A percentile compares a stretch with the other conserved stretches of the same genome.
Evolutionary conservation across 2,113 vertebrate species (phyloP).

Genomic region (Todiramphus chloris): DNA sequence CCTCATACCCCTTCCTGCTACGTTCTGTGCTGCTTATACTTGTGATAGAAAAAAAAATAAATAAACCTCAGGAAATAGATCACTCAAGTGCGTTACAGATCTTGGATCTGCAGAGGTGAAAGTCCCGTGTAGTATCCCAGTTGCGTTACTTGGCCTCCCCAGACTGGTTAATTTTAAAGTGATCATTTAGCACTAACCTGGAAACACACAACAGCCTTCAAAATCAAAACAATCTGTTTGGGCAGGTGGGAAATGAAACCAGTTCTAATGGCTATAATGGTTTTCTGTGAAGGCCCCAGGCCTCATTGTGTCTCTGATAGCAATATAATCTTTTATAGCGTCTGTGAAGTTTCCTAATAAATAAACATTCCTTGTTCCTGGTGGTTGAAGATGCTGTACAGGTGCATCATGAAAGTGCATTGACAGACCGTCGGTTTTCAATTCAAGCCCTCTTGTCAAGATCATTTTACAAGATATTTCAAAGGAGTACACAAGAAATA

Average conservation of each 20-base stretch:
- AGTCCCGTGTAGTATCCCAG: neutral
- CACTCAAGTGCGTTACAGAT: neutral
- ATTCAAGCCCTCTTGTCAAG: constrained; percentile 53
- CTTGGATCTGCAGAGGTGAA: neutral
- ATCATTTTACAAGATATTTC: constrained; percentile 62
- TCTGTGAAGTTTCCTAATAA: constrained; percentile 69
- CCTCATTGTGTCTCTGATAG: constrained; percentile 58
- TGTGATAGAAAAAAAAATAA: neutral
- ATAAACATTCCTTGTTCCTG: constrained; percentile 52
- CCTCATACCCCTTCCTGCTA: neutral
- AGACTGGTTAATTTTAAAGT: constrained; percentile 15
- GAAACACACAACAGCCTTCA: constrained; percentile 21
- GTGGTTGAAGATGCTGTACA: constrained; percentile 57
- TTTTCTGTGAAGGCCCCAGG: constrained; percentile 47
- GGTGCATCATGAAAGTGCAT: constrained; percentile 66
- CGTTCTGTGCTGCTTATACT: neutral
- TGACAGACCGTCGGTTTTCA: constrained; percentile 27
- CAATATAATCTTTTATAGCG: constrained; percentile 65
- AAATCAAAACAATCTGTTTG: constrained; percentile 66
- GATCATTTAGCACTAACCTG: constrained; percentile 58
- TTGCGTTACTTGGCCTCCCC: neutral
- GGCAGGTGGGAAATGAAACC: constrained; percentile 60
- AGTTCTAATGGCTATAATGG: neutral
- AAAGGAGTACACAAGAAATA: constrained; percentile 39
- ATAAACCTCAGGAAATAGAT: neutral